Percentiles rank a stretch among this genome's conserved stretches.
phyloP scores from a whole-genome alignment of 1,140 invertebrate species.

The Lordiphosa collinella region DNA sequence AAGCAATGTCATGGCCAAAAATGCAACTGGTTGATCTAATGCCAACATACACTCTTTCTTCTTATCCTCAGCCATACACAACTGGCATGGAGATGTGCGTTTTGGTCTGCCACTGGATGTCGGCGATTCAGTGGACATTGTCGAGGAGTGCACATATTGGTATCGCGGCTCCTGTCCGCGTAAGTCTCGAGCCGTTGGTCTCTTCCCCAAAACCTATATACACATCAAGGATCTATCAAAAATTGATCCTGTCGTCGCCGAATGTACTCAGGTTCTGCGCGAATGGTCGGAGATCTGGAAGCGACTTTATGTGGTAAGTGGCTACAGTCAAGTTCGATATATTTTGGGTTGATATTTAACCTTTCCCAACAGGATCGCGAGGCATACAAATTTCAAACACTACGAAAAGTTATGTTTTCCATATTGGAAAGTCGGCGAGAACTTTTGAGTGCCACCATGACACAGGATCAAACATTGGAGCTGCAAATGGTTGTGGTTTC shows the following conservation, averaged over 20 bases:
- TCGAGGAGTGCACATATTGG: slow-evolving; percentile 93
- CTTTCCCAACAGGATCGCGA: slow-evolving; percentile 85
- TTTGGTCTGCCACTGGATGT: slow-evolving; percentile 91
- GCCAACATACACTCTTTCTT: slow-evolving; percentile 7
- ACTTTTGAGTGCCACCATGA: slow-evolving; percentile 91
- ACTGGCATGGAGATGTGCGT: slow-evolving; percentile 91
- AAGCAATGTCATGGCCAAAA: slow-evolving; percentile 60
- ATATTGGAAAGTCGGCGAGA: slow-evolving; percentile 91
- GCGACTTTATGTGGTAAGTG: slow-evolving; percentile 89
- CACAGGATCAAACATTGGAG: slow-evolving; percentile 92
- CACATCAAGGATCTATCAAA: slow-evolving; percentile 87
- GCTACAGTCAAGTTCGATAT: background rate
- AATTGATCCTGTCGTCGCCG: slow-evolving; percentile 93
- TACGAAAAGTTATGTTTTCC: slow-evolving; percentile 93
- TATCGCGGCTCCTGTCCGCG: slow-evolving; percentile 89
- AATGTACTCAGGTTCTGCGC: slow-evolving; percentile 93
- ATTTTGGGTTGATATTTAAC: background rate
- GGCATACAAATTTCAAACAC: slow-evolving; percentile 88
- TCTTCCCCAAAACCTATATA: slow-evolving; percentile 90
- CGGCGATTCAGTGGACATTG: slow-evolving; percentile 93
- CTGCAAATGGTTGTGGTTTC: slow-evolving; percentile 91
- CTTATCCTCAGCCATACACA: slow-evolving; percentile 87
- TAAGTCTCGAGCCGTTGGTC: slow-evolving; percentile 89
- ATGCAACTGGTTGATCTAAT: slow-evolving; percentile 57
- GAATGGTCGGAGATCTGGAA: slow-evolving; percentile 97